Percentiles rank a stretch among this genome's conserved stretches.
These are phyloP conservation scores for Ctenoplectra terminalis DNA, from an alignment of 1,140 invertebrate genomes.

Conservation along the genomic window DNA sequence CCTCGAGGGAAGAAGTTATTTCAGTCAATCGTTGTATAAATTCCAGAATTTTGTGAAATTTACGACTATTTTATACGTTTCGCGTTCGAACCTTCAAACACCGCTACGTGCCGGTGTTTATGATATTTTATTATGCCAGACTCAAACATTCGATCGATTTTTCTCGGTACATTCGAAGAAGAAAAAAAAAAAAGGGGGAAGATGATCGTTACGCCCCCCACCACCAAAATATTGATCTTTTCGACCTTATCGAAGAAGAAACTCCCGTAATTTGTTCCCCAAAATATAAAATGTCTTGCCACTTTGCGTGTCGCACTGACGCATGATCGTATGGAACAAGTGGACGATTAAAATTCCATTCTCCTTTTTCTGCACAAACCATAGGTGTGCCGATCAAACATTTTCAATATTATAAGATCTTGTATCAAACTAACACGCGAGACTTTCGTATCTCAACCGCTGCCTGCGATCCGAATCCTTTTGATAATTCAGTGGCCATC, in stretches of 20 bases:
- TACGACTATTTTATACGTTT: neutral
- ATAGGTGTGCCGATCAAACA: too few relatives aligned
- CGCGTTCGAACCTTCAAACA: too few relatives aligned
- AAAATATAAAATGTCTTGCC: constrained; percentile 4
- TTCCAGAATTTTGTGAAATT: neutral
- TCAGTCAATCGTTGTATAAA: too few relatives aligned
- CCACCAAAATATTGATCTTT: neutral
- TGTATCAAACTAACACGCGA: neutral
- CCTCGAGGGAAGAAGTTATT: neutral
- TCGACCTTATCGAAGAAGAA: neutral
- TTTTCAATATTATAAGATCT: too few relatives aligned
- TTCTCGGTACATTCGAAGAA: too few relatives aligned
- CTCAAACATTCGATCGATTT: neutral
- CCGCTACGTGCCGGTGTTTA: neutral
- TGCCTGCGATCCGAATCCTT: too few relatives aligned
- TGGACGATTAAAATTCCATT: neutral
- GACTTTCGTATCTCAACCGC: neutral
- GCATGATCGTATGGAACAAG: neutral
- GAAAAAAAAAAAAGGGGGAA: neutral
- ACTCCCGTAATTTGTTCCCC: constrained; percentile 30
- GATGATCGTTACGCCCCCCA: neutral
- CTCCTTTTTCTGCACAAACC: neutral
- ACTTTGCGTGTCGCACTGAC: neutral
- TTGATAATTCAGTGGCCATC: too few relatives aligned
- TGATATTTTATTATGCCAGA: neutral